Percentiles rank a stretch among this genome's conserved stretches.
Conservation (phyloP, 2,888 invertebrate genomes). For the Pristionchus japonicus region DNA sequence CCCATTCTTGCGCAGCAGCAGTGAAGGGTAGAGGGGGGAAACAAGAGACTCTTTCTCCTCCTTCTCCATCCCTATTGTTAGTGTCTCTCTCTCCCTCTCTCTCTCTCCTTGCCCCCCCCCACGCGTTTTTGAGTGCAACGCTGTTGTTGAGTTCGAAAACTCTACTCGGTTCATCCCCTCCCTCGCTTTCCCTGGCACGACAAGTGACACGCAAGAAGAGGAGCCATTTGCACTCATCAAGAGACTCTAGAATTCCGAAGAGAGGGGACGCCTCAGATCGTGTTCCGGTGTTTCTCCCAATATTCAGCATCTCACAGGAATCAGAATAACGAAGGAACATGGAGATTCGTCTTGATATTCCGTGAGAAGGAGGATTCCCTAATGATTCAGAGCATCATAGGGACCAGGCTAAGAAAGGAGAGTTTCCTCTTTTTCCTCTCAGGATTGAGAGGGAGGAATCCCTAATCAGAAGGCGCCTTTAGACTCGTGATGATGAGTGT, state of each 20-base stretch:
- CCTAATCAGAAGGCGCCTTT: no score
- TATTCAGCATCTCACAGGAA: no score
- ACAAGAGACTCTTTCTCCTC: background rate
- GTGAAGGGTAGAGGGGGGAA: constrained; percentile 37
- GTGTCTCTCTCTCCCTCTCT: background rate
- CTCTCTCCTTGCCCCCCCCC: background rate
- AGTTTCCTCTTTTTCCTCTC: background rate
- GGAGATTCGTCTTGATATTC: no score
- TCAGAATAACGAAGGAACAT: no score
- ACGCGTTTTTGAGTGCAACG: constrained; percentile 13
- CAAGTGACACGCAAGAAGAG: no score
- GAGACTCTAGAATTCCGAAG: background rate
- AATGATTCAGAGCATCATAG: no score
- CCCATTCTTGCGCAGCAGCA: constrained; percentile 16
- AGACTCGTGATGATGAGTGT: background rate
- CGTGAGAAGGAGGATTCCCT: no score
- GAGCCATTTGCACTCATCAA: background rate
- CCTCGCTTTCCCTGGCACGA: background rate
- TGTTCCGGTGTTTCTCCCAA: no score
- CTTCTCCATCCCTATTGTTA: constrained; percentile 9
- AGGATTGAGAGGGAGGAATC: constrained; percentile 19
- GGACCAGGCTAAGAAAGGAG: background rate
- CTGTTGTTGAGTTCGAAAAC: background rate
- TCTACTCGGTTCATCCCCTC: background rate
- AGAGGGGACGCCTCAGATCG: background rate